phyloP scores from a whole-genome alignment of 2,888 invertebrate species.

The Xanthorhoe designata region DNA sequence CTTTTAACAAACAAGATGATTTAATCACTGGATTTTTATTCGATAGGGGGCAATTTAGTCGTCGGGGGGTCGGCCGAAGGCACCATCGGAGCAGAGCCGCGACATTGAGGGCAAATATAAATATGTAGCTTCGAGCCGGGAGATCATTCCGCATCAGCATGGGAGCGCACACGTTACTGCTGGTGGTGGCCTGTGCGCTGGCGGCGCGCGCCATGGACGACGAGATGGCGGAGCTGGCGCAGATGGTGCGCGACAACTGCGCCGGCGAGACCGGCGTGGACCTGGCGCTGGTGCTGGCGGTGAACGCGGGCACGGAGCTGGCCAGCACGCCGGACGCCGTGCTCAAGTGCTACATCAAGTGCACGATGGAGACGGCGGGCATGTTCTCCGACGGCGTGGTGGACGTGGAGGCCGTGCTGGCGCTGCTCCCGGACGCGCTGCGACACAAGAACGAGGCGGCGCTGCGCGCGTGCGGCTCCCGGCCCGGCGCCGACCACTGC shows the following conservation, averaged over 20 bases:
- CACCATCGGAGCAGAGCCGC: constrained; percentile 38
- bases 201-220: constrained; percentile 57
- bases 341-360: constrained; percentile 77
- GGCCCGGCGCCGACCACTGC: constrained; percentile 70
- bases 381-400: constrained; percentile 71
- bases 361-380: constrained; percentile 78
- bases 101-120: constrained; percentile 16
- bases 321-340: constrained; percentile 55
- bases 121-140: not conserved
- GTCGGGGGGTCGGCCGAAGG: constrained; percentile 30
- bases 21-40: constrained; percentile 54
- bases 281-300: constrained; percentile 58
- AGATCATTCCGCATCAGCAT: not conserved
- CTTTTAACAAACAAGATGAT: constrained; percentile 51
- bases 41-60: constrained; percentile 54
- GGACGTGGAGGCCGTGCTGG: constrained; percentile 72
- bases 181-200: constrained; percentile 45
- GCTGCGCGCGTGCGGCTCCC: constrained; percentile 67
- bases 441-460: constrained; percentile 53
- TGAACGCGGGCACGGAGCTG: constrained; percentile 69
- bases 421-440: constrained; percentile 67
- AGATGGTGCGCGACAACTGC: constrained; percentile 72
- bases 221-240: constrained; percentile 74
- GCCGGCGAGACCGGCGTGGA: constrained; percentile 69
- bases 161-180: not conserved